Conservation (phyloP, 92 coral and sea anemone species). For the Paragorgia papillata region DNA sequence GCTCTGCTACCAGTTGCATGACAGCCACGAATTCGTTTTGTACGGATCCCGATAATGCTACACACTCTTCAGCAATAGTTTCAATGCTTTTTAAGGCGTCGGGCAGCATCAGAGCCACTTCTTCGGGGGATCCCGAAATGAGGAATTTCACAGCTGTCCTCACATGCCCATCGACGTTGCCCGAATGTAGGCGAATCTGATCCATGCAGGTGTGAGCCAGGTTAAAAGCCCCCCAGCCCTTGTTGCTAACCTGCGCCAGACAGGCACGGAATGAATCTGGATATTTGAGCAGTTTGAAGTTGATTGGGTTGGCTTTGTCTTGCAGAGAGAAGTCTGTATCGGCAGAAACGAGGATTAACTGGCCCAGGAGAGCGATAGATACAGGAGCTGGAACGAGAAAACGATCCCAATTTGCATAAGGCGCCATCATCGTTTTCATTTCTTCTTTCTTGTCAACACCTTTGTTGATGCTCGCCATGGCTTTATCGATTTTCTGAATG, state of each 20-base stretch:
- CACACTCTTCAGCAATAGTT: constrained; percentile 51
- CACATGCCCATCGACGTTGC: constrained; percentile 59
- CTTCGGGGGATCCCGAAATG: constrained; percentile 39
- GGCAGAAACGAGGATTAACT: constrained; percentile 57
- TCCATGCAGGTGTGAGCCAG: constrained; percentile 71
- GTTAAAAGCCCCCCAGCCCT: constrained; percentile 69
- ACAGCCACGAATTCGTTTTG: constrained; percentile 56
- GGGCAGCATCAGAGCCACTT: constrained; percentile 56
- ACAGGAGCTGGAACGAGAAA: constrained; percentile 68
- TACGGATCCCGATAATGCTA: constrained; percentile 40
- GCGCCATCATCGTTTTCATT: constrained; percentile 52
- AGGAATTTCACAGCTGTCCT: constrained; percentile 61
- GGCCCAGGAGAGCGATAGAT: constrained; percentile 66
- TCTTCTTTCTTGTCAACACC: constrained; percentile 61
- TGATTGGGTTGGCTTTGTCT: constrained; percentile 38
- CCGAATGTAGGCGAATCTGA: constrained; percentile 52
- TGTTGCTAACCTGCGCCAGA: constrained; percentile 63
- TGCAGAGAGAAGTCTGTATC: constrained; percentile 61
- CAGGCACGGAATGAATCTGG: constrained; percentile 69
- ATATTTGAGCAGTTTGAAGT: constrained; percentile 45
- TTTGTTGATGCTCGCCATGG: constrained; percentile 49
- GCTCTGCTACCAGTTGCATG: constrained; percentile 63
- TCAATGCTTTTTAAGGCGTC: constrained; percentile 52
- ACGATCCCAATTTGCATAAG: constrained; percentile 63
- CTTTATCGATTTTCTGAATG: constrained; percentile 41